Evolutionary conservation across 2,797 vertebrate genomes (phyloP), one percentile per base, ranked within the genome.

Genomic region (Gobio occitaniae): DNA sequence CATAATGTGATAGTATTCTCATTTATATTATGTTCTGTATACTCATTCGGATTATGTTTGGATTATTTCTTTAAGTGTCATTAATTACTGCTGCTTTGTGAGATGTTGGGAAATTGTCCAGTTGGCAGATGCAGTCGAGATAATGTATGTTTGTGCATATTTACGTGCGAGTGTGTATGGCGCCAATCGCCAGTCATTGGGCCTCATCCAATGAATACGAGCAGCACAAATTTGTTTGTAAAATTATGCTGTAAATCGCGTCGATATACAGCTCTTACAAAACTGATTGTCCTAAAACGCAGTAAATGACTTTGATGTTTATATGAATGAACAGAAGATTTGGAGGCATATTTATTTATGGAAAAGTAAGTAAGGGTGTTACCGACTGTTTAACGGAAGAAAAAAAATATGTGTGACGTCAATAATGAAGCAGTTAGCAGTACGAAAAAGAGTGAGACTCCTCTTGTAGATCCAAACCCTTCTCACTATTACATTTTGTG

Each of bases 261-360:
- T 9, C 7, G 6, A 65, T 54, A 61, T 80, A 5, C 76, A 68
- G 68, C 66, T 63, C 36, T 61, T 32, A 19, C 9, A n/a, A 82
- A 75, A 78, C 52, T 6, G 68, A 82, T 79, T 85, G 79, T 85
- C 68, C 16, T 52, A 29, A 74, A 87, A 29, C 32, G 72, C 83
- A 78, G 86, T 83, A 82, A 72, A 82, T 47, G 11, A 32, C n/a
- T 65, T 32, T 74, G 15, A 71, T 68, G 56, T 83, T 75, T 81
- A 79, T 29, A 36, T 61, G 25, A 69, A 78, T 66, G 32, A 76
- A 82, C 21, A 21, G n/a, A 32, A 70, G 38, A 17, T 15, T 59
- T 25, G 13, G 44, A 65, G 47, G 75, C 50, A 61, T 78, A 71
- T 78, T 78, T 84, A 79, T 84, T 84, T 63, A 72, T 19, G 11